Evolutionary conservation across 2,113 vertebrate species (phyloP).

Genomic region (Heterotilapia buettikoferi): DNA sequence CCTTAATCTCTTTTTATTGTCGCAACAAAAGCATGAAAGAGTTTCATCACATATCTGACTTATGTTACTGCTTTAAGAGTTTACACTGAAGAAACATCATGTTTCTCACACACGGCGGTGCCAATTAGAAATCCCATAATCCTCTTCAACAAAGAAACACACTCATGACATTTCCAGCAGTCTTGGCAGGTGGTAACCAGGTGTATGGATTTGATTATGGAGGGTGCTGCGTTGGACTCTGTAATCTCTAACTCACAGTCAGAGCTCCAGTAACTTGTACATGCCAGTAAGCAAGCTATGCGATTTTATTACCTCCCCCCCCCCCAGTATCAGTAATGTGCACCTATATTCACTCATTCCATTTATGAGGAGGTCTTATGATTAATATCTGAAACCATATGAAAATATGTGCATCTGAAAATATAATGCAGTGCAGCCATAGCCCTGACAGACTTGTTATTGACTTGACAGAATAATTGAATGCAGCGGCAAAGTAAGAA

Average conservation of each 20-base stretch:
- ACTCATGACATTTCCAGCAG: slow-evolving; percentile 45
- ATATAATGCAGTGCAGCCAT: not conserved
- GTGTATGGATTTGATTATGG: slow-evolving; percentile 40
- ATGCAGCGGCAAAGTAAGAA: not conserved
- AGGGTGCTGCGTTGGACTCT: not conserved
- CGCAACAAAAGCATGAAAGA: not conserved
- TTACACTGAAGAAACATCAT: not conserved
- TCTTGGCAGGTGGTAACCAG: slow-evolving; percentile 46
- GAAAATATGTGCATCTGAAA: not conserved
- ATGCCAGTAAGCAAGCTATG: not conserved
- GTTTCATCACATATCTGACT: not conserved
- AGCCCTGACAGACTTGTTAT: not conserved
- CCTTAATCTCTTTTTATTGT: not conserved
- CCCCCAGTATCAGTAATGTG: not conserved
- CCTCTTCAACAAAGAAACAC: slow-evolving; percentile 44
- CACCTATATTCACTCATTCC: not conserved
- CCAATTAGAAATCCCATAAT: slow-evolving; percentile 62
- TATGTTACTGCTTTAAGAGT: not conserved
- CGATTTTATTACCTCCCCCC: not conserved
- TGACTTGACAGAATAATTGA: not conserved
- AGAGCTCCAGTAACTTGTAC: not conserved
- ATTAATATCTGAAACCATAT: not conserved
- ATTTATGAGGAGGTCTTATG: not conserved
- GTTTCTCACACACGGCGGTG: slow-evolving; percentile 1
- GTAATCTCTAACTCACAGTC: not conserved